These are phyloP conservation scores for Dinothrombium tinctorium DNA, from an alignment of 1,140 invertebrate genomes.

Conservation along the genomic window DNA sequence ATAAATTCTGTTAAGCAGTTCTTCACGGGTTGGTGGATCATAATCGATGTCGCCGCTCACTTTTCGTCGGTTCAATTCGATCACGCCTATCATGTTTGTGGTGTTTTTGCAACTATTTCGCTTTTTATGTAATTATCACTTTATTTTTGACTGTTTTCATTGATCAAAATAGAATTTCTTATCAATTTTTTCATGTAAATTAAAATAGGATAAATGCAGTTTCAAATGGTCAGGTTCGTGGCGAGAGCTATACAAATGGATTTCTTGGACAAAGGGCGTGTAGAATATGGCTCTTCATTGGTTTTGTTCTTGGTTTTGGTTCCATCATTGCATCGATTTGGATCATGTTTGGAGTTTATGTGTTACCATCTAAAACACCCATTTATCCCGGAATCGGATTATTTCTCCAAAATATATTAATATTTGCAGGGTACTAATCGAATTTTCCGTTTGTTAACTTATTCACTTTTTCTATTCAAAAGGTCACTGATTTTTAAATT, in stretches of 20 bases:
- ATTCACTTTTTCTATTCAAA: neutral
- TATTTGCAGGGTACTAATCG: slow-evolving; percentile 41
- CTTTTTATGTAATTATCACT: slow-evolving; percentile 56
- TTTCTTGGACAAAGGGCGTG: slow-evolving; percentile 64
- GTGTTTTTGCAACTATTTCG: slow-evolving; percentile 74
- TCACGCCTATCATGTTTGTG: slow-evolving; percentile 70
- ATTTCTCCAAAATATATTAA: slow-evolving; percentile 83
- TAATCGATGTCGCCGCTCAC: slow-evolving; percentile 70
- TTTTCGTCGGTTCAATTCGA: slow-evolving; percentile 37
- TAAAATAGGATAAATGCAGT: slow-evolving; percentile 66
- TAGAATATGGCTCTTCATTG: slow-evolving; percentile 81
- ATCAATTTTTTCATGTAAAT: slow-evolving; percentile 1
- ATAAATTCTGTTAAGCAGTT: slow-evolving; percentile 35
- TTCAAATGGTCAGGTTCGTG: slow-evolving; percentile 73
- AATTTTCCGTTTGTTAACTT: neutral
- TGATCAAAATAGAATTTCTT: neutral
- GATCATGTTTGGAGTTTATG: slow-evolving; percentile 59
- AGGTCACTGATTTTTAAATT: slow-evolving; percentile 1
- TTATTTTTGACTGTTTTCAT: neutral
- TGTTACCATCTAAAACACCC: slow-evolving; percentile 18
- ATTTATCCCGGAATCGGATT: slow-evolving; percentile 51
- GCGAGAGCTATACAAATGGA: slow-evolving; percentile 59
- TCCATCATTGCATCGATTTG: slow-evolving; percentile 80
- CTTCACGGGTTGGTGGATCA: slow-evolving; percentile 89
- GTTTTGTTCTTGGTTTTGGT: slow-evolving; percentile 85